phyloP scores from a whole-genome alignment of 2,888 invertebrate genomes.

The Anoncus sp. region DNA sequence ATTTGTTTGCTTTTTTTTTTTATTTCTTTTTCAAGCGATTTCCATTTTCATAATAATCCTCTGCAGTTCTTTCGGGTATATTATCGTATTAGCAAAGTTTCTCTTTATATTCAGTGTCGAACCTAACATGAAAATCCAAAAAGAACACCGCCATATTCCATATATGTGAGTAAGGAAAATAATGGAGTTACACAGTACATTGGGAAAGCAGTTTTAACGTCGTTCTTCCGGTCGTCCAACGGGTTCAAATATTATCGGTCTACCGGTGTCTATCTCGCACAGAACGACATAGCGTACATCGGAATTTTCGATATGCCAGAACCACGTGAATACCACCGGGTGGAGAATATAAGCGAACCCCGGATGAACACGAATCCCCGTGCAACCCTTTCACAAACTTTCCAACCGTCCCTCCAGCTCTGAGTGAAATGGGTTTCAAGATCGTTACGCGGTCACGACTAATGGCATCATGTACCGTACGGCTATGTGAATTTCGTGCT shows the following conservation, averaged over 20 bases:
- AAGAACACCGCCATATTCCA: neutral
- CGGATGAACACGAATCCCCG: slow-evolving; percentile 29
- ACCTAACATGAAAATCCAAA: slow-evolving; percentile 34
- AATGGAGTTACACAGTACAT: slow-evolving; percentile 45
- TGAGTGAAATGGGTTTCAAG: slow-evolving; percentile 44
- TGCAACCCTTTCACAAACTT: slow-evolving; percentile 20
- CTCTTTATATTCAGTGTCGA: slow-evolving; percentile 3
- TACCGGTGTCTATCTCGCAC: slow-evolving; percentile 27
- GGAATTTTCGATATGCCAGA: slow-evolving; percentile 47
- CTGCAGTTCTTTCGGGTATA: neutral
- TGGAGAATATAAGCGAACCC: slow-evolving; percentile 5
- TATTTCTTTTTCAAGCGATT: neutral
- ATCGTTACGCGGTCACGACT: slow-evolving; percentile 44
- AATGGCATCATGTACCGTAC: slow-evolving; percentile 16
- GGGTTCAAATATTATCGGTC: slow-evolving; percentile 51
- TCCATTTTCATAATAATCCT: neutral
- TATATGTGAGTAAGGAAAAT: slow-evolving; percentile 25
- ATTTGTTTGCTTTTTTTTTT: neutral
- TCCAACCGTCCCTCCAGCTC: neutral
- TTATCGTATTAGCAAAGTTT: slow-evolving; percentile 16
- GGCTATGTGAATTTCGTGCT: neutral
- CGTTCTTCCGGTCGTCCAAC: slow-evolving; percentile 31
- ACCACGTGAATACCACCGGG: slow-evolving; percentile 4
- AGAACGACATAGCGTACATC: slow-evolving; percentile 34
- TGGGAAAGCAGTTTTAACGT: slow-evolving; percentile 44